Evolutionary conservation across 1,140 invertebrate genomes (phyloP).

Genomic region (Sitodiplosis mosellana): DNA sequence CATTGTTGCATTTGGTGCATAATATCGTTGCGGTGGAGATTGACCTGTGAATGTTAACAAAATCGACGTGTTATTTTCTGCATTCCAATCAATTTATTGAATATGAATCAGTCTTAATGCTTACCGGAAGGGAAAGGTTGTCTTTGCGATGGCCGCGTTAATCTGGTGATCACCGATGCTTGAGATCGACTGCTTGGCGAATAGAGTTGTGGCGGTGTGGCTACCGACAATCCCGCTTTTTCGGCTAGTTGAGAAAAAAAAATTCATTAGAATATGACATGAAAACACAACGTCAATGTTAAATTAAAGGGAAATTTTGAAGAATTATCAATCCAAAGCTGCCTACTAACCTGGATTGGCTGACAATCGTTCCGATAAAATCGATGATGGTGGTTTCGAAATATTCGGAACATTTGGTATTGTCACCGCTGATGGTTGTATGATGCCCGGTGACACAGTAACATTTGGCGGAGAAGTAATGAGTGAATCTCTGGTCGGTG

Average conservation of each 20-base stretch:
- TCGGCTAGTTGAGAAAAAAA: not conserved
- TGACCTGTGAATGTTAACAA: constrained; percentile 8
- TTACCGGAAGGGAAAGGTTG: not conserved
- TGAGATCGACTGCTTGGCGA: constrained; percentile 21
- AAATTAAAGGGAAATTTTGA: not conserved
- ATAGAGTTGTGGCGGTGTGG: constrained; percentile 26
- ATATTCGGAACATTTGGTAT: not conserved
- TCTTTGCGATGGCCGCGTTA: constrained; percentile 28
- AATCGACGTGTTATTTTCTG: not conserved
- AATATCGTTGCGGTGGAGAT: constrained; percentile 20
- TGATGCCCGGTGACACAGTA: constrained; percentile 13
- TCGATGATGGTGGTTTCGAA: not conserved
- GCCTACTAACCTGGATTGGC: not conserved
- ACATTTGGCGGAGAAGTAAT: constrained; percentile 12
- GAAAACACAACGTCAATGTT: no score
- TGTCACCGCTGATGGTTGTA: not conserved
- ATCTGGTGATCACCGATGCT: constrained; percentile 41
- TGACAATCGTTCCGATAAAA: constrained; percentile 15
- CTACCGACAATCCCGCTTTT: constrained; percentile 8
- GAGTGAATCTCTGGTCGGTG: constrained; percentile 15
- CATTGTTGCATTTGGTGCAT: constrained; percentile 15
- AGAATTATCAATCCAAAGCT: no score
- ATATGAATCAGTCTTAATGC: not conserved
- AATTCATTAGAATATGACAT: no score
- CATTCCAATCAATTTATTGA: not conserved